These are phyloP conservation scores for Wiebesia pumilae DNA, from an alignment of 1,140 invertebrate species.

Conservation along the genomic window DNA sequence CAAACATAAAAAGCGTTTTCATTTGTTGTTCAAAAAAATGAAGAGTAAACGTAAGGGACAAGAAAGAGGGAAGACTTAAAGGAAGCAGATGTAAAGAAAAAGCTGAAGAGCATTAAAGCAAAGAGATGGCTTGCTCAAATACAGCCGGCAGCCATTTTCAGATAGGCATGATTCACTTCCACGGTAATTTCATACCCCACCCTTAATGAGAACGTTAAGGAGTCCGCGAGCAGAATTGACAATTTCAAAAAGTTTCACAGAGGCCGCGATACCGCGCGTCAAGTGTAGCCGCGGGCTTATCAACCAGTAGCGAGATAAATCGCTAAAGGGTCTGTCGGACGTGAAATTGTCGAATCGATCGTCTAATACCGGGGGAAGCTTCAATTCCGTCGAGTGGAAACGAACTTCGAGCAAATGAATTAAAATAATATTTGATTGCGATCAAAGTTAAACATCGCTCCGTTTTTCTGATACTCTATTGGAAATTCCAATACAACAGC, in stretches of 20 bases:
- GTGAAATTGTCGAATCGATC: no score
- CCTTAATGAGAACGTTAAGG: slow-evolving; percentile 59
- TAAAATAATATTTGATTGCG: no score
- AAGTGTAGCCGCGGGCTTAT: slow-evolving; percentile 54
- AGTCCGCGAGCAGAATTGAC: slow-evolving; percentile 60
- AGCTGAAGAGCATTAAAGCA: slow-evolving; percentile 18
- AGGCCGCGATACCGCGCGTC: slow-evolving; percentile 54
- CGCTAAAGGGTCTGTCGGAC: no score
- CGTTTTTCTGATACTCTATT: no score
- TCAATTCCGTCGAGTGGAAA: background rate
- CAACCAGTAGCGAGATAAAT: no score
- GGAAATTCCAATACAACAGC: no score
- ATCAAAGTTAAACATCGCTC: no score
- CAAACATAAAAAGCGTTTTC: background rate
- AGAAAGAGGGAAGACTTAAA: background rate
- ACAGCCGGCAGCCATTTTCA: slow-evolving; percentile 54
- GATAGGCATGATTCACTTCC: slow-evolving; percentile 57
- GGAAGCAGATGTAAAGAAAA: slow-evolving; percentile 17
- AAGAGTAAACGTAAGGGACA: background rate
- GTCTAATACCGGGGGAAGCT: background rate
- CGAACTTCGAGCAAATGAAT: background rate
- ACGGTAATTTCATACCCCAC: slow-evolving; percentile 57
- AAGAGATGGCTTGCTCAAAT: slow-evolving; percentile 13
- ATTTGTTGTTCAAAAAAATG: background rate
- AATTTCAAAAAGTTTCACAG: slow-evolving; percentile 60